Conservation (phyloP, 1,140 invertebrate species). For the Calliphora vicina region DNA sequence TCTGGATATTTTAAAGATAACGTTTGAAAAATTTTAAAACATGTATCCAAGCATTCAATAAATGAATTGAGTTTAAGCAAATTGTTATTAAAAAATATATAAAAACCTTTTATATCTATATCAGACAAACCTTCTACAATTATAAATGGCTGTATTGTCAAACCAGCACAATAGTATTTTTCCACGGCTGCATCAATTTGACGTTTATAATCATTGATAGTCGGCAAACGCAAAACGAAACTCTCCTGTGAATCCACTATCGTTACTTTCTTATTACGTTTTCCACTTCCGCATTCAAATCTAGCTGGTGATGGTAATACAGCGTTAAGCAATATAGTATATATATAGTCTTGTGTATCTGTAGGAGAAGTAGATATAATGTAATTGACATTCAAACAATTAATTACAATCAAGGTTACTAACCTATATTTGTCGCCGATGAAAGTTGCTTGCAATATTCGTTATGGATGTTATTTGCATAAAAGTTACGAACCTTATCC, state of each 20-base stretch:
- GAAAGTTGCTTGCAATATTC: no score
- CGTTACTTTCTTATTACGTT: not conserved
- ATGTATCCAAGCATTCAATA: conserved; percentile 30
- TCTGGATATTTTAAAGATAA: conserved; percentile 27
- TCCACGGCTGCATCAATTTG: not conserved
- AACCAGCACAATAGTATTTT: not conserved
- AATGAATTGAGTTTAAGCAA: conserved; percentile 19
- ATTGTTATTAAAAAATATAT: conserved; percentile 29
- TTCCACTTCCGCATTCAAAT: not conserved
- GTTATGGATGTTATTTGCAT: no score
- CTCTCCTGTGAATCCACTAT: not conserved
- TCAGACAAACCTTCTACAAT: not conserved
- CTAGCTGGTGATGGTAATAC: not conserved
- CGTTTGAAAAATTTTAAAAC: conserved; percentile 33
- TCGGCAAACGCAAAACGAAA: not conserved
- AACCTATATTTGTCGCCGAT: no score
- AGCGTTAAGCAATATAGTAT: not conserved
- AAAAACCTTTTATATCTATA: not conserved
- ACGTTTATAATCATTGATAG: not conserved
- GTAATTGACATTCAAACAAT: no score
- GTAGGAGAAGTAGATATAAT: no score
- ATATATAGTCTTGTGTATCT: not conserved
- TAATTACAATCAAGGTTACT: no score
- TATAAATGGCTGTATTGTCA: no score
- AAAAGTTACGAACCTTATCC: no score